phyloP scores from a whole-genome alignment of 2,888 invertebrate species.

The Caenorhabditis zanzibari region DNA sequence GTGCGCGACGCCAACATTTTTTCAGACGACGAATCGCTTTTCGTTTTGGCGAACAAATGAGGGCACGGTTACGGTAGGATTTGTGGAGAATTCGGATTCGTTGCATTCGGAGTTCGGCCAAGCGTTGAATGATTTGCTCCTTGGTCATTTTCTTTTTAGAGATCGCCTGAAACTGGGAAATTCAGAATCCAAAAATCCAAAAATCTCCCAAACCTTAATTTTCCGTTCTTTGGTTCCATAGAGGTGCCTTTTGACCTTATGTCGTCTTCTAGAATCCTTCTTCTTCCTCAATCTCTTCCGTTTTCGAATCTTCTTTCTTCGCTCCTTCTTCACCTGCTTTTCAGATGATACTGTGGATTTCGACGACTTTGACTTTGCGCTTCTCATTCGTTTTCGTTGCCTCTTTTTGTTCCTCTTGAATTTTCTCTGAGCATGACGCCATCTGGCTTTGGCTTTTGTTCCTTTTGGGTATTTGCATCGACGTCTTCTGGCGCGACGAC shows the following conservation, averaged over 20 bases:
- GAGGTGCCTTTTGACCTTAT: constrained; percentile 2
- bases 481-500: neutral
- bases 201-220: neutral
- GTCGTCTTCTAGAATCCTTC: constrained; percentile 13
- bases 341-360: neutral
- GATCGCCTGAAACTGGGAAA: no score
- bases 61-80: neutral
- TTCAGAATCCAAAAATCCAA: no score
- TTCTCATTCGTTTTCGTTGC: constrained; percentile 11
- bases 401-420: constrained; percentile 36
- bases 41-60: neutral
- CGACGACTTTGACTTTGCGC: neutral
- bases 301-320: constrained; percentile 15
- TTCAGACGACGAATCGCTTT: constrained; percentile 19
- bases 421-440: constrained; percentile 2
- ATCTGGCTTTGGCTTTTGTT: constrained; percentile 6
- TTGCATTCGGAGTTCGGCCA: neutral
- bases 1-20: neutral
- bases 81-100: neutral
- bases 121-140: neutral
- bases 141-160: neutral
- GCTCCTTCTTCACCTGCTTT: neutral
- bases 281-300: neutral
- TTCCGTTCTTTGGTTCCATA: neutral
- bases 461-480: neutral